Evolutionary conservation across 2,113 vertebrate genomes (phyloP).

Genomic region (Noctilio leporinus): DNA sequence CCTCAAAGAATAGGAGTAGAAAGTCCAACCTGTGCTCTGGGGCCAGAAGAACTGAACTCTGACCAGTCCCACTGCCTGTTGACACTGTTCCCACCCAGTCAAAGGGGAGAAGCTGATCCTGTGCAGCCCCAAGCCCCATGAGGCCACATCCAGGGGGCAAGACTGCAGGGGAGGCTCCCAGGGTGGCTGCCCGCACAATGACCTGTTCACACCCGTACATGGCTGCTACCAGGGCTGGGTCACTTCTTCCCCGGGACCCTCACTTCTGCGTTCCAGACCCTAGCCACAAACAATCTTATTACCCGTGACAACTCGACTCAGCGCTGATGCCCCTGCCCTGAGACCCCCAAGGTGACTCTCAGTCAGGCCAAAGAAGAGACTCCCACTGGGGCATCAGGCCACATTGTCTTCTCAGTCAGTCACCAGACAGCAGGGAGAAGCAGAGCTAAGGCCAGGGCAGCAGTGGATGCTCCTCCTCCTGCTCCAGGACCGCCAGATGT

Average conservation of each 20-base stretch:
- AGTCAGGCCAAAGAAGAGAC: background rate
- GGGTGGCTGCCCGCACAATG: rapidly evolving
- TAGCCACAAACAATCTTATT: background rate
- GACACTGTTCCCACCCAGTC: background rate
- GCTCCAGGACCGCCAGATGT: background rate
- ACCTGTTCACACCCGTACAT: rapidly evolving
- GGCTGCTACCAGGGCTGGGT: background rate
- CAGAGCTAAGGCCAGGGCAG: background rate
- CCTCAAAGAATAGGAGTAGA: background rate
- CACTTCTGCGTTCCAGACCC: background rate
- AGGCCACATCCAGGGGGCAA: background rate
- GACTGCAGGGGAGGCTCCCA: background rate
- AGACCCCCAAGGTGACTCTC: background rate
- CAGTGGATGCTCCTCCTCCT: background rate
- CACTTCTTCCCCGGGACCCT: background rate
- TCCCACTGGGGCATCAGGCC: rapidly evolving
- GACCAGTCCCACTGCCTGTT: rapidly evolving
- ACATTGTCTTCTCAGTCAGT: background rate
- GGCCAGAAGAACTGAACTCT: background rate
- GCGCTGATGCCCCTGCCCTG: background rate
- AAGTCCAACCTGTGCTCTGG: rapidly evolving
- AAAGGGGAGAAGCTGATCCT: background rate
- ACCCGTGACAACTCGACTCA: background rate
- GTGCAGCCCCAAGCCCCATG: background rate
- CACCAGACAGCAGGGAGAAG: background rate